These are phyloP conservation scores for Harpalus rubripes DNA, from an alignment of 2,888 invertebrate genomes.

Conservation along the genomic window DNA sequence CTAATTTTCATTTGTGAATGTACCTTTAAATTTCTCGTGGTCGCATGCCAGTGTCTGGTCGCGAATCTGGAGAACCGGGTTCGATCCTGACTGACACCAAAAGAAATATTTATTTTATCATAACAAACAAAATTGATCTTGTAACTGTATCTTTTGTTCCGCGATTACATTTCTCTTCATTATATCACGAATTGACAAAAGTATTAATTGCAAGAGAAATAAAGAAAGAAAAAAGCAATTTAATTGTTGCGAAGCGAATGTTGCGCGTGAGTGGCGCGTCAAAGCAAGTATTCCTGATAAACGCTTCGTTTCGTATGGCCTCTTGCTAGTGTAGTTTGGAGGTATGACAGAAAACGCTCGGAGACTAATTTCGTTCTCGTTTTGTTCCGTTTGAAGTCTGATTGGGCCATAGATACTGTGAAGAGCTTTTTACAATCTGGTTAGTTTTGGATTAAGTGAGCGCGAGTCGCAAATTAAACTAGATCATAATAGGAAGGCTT, in stretches of 20 bases:
- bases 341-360: background rate
- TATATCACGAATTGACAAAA: slow-evolving; percentile 30
- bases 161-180: slow-evolving; percentile 31
- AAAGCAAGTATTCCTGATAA: slow-evolving; percentile 49
- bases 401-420: slow-evolving; percentile 10
- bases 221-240: slow-evolving; percentile 38
- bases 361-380: slow-evolving; percentile 51
- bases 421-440: slow-evolving; percentile 6
- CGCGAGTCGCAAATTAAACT: background rate
- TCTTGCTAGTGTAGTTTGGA: background rate
- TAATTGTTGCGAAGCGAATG: slow-evolving; percentile 28
- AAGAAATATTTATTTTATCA: too few species aligned
- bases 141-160: background rate
- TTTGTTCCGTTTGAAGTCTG: slow-evolving; percentile 58
- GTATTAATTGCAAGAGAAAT: slow-evolving; percentile 39
- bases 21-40: too few species aligned
- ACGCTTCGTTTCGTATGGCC: background rate
- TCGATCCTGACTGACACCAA: too few species aligned
- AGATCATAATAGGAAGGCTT: background rate
- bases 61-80: too few species aligned
- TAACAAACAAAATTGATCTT: slow-evolving; percentile 2
- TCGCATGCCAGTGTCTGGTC: too few species aligned
- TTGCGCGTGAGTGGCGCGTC: slow-evolving; percentile 24
- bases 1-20: too few species aligned
- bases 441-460: slow-evolving; percentile 13